Evolutionary conservation across 64 coral and sea anemone species (phyloP).

Genomic region (Exaiptasia diaphana): DNA sequence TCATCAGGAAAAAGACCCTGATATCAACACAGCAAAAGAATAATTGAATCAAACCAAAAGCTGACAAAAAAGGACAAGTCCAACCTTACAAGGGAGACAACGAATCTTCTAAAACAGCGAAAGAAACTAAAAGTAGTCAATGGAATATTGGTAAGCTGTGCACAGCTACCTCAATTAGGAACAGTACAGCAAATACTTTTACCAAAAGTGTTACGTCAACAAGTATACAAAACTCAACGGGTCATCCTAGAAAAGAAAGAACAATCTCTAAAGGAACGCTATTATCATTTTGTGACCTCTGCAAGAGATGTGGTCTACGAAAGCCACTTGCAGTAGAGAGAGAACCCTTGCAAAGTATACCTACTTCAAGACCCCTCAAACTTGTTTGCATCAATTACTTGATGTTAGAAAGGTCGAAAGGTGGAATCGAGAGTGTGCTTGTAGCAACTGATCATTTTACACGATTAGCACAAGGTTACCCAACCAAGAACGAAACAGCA

Average conservation of each 20-base stretch:
- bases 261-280: neutral
- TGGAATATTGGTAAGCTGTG: neutral
- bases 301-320: neutral
- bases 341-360: neutral
- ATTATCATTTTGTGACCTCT: neutral
- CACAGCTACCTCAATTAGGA: neutral
- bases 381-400: neutral
- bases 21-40: neutral
- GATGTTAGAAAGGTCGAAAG: neutral
- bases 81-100: neutral
- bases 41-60: neutral
- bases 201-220: neutral
- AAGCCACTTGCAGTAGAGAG: neutral
- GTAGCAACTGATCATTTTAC: neutral
- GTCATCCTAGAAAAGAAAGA: conserved; percentile 1
- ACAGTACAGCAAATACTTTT: neutral
- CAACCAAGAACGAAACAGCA: neutral
- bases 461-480: neutral
- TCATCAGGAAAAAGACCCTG: neutral
- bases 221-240: neutral
- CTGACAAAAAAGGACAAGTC: neutral
- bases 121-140: neutral
- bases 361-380: neutral
- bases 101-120: neutral
- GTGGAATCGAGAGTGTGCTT: neutral